Evolutionary conservation across 2,888 invertebrate genomes (phyloP), one percentile per base, ranked within the genome.

Genomic region (Unio pictorum): DNA sequence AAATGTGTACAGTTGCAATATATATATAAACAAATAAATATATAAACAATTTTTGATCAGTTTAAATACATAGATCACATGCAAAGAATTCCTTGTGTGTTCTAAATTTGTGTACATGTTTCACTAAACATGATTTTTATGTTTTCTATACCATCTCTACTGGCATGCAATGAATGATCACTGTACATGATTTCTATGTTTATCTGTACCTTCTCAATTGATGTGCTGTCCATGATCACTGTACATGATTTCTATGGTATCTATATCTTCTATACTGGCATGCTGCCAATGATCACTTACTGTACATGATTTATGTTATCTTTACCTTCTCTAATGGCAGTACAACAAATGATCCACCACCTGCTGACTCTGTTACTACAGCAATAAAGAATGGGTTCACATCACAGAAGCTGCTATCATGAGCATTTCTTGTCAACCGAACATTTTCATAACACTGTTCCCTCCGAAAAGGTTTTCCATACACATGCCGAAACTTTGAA

Each of bases 361-460:
- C 96, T 6, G 84, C 97, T 67, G 96, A 96, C 91, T 99, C 98
- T 63, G 97, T 97, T 89, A 98, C 98, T 88, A 98, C 96, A 81
- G 98, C 98, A 89, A 98, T 92, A 92, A 97, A 98, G 91, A 97
- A 98, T 65, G 98, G 98, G 92, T 99, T 99, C 86, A 98, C 98
- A 82, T 97, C 96, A 92, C 98, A 98, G 91, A 98, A 98, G 81
- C 97, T 97, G 76, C 97, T 96, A 91, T 99, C 99, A 95, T 98
- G 98, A 89, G 97, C 97, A 81, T 91, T 91, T 91, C 98, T 97
- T 78, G 97, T 97, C 79, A 98, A 97, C 90, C 97, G 93, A 88
- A 99, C 94, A 91, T 97, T 97, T 92, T 99, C 98, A 92, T 96
- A 98, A 92, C 98, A 98, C 92, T 96, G 96, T 90, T 98, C 98